Percentiles rank a stretch among this genome's conserved stretches.
Evolutionary conservation across 1,140 invertebrate genomes (phyloP).

Genomic region (Trypoxylus dichotomus): DNA sequence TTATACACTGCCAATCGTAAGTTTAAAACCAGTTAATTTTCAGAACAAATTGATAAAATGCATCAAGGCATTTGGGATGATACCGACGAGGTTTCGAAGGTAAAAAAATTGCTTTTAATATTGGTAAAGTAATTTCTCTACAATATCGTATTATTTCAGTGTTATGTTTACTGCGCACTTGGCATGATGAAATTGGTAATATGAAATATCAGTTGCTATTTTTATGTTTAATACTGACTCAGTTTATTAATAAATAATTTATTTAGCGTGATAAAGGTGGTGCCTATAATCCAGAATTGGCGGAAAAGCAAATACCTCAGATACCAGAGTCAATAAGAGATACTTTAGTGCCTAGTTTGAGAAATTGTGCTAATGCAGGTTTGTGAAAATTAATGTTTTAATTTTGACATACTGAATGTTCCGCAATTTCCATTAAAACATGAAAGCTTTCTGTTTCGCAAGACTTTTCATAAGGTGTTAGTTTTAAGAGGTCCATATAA

Average conservation of each 20-base stretch:
- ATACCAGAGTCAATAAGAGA: constrained; percentile 4
- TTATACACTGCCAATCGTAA: background rate
- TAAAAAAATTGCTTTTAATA: constrained; percentile 15
- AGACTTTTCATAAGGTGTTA: too few relatives aligned
- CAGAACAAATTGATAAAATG: constrained; percentile 33
- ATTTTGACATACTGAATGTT: too few relatives aligned
- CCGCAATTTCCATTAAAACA: too few relatives aligned
- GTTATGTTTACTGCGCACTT: background rate
- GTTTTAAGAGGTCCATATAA: too few relatives aligned
- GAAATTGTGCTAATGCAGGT: constrained; percentile 13
- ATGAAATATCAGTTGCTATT: background rate
- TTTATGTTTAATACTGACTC: background rate
- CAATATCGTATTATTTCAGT: background rate
- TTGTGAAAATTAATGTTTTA: too few relatives aligned
- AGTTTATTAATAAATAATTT: background rate
- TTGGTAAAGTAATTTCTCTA: background rate
- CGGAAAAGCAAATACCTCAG: background rate
- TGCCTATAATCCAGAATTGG: background rate
- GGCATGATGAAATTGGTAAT: constrained; percentile 30
- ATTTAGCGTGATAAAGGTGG: constrained; percentile 13
- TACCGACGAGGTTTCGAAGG: constrained; percentile 15
- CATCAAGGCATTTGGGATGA: constrained; percentile 33
- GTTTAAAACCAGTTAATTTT: background rate
- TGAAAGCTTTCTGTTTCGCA: too few relatives aligned
- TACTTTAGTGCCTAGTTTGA: background rate